These are phyloP conservation scores for Macrochelys suwanniensis DNA, from an alignment of 2,797 vertebrate genomes.

Conservation along the genomic window DNA sequence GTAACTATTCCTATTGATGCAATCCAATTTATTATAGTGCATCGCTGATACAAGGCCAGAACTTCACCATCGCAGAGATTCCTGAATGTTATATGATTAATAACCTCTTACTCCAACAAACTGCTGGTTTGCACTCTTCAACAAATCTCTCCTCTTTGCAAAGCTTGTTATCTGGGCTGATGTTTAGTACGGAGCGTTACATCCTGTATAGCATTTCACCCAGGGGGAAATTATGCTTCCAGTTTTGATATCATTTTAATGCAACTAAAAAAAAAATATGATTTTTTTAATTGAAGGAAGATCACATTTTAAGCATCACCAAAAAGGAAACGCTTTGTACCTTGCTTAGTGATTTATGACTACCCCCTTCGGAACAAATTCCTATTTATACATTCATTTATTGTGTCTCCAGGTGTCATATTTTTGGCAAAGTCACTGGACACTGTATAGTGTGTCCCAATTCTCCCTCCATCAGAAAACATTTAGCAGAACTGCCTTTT, in stretches of 20 bases:
- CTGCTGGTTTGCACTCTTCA: conserved; percentile 45
- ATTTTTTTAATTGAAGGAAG: conserved; percentile 75
- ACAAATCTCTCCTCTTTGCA: conserved; percentile 47
- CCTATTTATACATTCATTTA: conserved; percentile 83
- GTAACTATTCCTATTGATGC: conserved; percentile 38
- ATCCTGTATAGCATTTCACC: conserved; percentile 61
- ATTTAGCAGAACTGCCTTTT: conserved; percentile 78
- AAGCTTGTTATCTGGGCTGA: conserved; percentile 38
- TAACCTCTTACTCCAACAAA: conserved; percentile 67
- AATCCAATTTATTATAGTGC: conserved; percentile 71
- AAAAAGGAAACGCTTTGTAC: conserved; percentile 59
- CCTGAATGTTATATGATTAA: conserved; percentile 73
- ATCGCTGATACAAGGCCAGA: conserved; percentile 60
- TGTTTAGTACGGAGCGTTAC: conserved; percentile 49
- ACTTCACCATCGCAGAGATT: conserved; percentile 57
- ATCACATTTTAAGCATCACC: conserved; percentile 77
- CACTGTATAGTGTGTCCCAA: conserved; percentile 73
- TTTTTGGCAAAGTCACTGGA: conserved; percentile 80
- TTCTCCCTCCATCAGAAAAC: conserved; percentile 80
- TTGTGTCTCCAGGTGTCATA: conserved; percentile 75
- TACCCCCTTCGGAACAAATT: conserved; percentile 77
- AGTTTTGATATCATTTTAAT: conserved; percentile 67
- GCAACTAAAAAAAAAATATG: conserved; percentile 58
- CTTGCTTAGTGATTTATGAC: conserved; percentile 82
- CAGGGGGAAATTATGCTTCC: conserved; percentile 56